phyloP scores from a whole-genome alignment of 2,113 vertebrate genomes.

The Condylura cristata region DNA sequence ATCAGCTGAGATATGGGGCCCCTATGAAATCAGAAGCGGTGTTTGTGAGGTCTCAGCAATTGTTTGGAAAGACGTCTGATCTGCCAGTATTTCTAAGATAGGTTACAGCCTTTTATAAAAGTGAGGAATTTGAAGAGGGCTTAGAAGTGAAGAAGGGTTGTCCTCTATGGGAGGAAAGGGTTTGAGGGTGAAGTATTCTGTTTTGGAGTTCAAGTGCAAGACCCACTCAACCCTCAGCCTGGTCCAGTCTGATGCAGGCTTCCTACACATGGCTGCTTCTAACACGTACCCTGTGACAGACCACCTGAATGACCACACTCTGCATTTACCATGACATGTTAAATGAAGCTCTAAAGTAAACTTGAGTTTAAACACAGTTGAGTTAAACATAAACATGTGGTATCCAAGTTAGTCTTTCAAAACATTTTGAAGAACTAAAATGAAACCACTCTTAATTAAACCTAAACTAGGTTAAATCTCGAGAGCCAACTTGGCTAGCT shows the following conservation, averaged over 20 bases:
- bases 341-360: not conserved
- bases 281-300: conserved; percentile 26
- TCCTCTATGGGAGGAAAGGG: not conserved
- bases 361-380: not conserved
- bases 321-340: not conserved
- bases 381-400: conserved; percentile 8
- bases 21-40: conserved; percentile 26
- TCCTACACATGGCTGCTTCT: not conserved
- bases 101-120: not conserved
- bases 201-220: not conserved
- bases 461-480: not conserved
- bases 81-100: not conserved
- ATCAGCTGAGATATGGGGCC: not conserved
- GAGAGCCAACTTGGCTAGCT: not conserved
- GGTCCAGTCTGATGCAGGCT: not conserved
- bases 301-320: not conserved
- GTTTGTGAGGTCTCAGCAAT: conserved; percentile 1
- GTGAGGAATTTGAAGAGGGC: not conserved
- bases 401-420: conserved; percentile 34
- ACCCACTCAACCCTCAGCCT: not conserved
- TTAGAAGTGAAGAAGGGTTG: not conserved
- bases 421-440: conserved; percentile 25
- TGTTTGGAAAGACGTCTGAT: not conserved
- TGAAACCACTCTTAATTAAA: conserved; percentile 40
- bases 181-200: not conserved